phyloP scores from a whole-genome alignment of 2,113 vertebrate species.

The Speoplatyrhinus poulsoni region DNA sequence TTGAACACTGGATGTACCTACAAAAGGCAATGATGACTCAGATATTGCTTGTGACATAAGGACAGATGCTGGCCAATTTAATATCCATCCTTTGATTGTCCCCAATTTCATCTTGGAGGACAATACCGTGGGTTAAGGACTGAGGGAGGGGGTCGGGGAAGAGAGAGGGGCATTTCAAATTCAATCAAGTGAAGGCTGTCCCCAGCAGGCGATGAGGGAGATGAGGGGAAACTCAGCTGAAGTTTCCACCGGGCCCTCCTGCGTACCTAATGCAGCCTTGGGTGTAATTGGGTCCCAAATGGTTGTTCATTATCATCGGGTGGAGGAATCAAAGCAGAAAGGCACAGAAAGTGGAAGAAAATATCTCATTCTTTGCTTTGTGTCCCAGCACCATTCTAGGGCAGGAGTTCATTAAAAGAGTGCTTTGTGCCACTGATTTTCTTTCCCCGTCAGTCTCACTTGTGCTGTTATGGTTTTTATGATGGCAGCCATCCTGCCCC shows the following conservation, averaged over 20 bases:
- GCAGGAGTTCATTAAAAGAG: conserved; percentile 80
- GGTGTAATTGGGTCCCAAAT: conserved; percentile 82
- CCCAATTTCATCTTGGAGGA: no score
- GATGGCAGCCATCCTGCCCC: conserved; percentile 62
- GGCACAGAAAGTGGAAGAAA: conserved; percentile 58
- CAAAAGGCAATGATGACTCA: not conserved
- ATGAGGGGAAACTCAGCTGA: conserved; percentile 64
- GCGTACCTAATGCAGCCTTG: conserved; percentile 77
- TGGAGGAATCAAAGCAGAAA: conserved; percentile 71
- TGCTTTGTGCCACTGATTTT: conserved; percentile 68
- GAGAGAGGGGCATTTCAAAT: conserved; percentile 67
- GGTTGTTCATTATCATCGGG: conserved; percentile 78
- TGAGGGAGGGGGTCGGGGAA: conserved; percentile 25
- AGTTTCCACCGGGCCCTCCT: conserved; percentile 73
- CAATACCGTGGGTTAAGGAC: conserved; percentile 45
- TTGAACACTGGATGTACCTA: not conserved
- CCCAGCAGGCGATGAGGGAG: conserved; percentile 63
- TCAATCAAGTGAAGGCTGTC: conserved; percentile 74
- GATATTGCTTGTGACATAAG: no score
- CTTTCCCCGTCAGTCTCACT: conserved; percentile 73
- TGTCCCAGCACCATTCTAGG: conserved; percentile 70
- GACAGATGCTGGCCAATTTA: no score
- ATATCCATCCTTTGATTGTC: no score
- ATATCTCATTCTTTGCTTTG: conserved; percentile 55
- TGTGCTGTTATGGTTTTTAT: conserved; percentile 75